phyloP scores from a whole-genome alignment of 2,888 invertebrate species.

The Nomada lathburiana region DNA sequence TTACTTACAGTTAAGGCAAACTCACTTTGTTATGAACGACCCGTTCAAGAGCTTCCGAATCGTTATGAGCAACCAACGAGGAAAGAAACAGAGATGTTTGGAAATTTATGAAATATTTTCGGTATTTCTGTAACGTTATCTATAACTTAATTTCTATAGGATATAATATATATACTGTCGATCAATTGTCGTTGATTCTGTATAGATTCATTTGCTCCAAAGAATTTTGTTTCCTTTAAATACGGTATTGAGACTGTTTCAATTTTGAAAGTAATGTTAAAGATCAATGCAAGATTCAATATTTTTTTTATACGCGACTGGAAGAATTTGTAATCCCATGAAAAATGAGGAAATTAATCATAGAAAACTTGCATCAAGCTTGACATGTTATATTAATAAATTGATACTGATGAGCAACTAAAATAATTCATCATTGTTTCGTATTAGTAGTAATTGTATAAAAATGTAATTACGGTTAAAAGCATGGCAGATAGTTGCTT shows the following conservation, averaged over 20 bases:
- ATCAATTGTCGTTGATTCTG: background rate
- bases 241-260: no score
- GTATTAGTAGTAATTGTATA: background rate
- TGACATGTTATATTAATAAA: background rate
- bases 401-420: background rate
- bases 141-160: no score
- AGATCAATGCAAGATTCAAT: no score
- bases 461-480: conserved; percentile 84
- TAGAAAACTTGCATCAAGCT: background rate
- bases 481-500: conserved; percentile 89
- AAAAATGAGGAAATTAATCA: background rate
- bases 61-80: background rate
- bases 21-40: background rate
- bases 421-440: background rate
- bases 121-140: background rate
- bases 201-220: no score
- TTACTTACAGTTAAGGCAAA: conserved; percentile 47
- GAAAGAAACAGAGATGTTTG: background rate
- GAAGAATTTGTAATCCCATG: no score
- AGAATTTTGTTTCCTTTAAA: no score
- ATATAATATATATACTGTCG: no score
- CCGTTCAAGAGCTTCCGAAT: conserved; percentile 11
- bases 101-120: background rate
- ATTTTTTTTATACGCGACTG: background rate
- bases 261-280: no score